These are phyloP conservation scores for Thermophis baileyi DNA, from an alignment of 2,113 vertebrate species.

Conservation along the genomic window DNA sequence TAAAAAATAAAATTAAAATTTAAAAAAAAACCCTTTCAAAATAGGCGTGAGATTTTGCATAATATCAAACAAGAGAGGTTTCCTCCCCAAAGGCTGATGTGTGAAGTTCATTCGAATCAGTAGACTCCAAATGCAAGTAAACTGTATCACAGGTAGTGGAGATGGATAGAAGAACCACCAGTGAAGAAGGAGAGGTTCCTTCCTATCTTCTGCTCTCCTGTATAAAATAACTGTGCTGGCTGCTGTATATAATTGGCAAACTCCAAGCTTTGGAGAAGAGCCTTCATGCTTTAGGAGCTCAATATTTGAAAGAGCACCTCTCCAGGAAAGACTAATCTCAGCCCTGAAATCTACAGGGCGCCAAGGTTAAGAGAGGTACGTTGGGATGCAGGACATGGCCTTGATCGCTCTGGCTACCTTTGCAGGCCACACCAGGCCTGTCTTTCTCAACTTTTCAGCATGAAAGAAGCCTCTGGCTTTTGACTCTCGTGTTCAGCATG, in stretches of 20 bases:
- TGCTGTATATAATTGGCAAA: background rate
- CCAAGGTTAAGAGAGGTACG: background rate
- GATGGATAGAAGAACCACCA: background rate
- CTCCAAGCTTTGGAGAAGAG: background rate
- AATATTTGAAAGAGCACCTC: background rate
- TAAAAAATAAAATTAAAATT: too few species aligned
- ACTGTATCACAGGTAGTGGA: background rate
- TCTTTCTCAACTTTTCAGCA: background rate
- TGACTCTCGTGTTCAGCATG: background rate
- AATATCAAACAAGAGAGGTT: background rate
- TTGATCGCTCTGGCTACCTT: background rate
- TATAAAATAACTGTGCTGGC: background rate
- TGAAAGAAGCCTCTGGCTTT: background rate
- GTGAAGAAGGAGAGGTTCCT: background rate
- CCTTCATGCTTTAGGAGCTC: background rate
- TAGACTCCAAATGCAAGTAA: background rate
- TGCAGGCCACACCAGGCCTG: background rate
- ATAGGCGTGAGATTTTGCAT: background rate
- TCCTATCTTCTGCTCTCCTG: background rate
- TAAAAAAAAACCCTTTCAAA: too few species aligned
- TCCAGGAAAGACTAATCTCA: background rate
- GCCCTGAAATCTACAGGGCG: background rate
- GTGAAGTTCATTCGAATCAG: background rate
- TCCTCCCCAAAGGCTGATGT: background rate
- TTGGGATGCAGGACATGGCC: background rate